Percentiles rank a stretch among this genome's conserved stretches.
Evolutionary conservation across 1,140 invertebrate species (phyloP).

Genomic region (Drosophila funebris): DNA sequence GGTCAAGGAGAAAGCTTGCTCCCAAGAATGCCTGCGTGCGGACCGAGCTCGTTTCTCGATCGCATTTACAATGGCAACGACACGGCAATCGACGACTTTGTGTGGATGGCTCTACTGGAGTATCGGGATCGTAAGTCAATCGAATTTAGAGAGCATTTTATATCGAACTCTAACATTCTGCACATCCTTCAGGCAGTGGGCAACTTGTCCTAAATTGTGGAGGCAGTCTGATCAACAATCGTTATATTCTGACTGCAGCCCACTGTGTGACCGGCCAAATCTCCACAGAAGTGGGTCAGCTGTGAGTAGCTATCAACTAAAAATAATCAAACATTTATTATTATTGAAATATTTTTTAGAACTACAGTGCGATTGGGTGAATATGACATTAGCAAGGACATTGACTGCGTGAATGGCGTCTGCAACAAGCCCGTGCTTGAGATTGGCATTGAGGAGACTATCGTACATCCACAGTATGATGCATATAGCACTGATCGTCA

Average conservation of each 20-base stretch:
- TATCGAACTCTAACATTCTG: neutral
- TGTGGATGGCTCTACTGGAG: slow-evolving; percentile 87
- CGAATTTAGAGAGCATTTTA: neutral
- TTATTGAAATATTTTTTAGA: slow-evolving; percentile 56
- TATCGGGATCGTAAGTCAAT: slow-evolving; percentile 80
- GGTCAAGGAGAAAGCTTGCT: slow-evolving; percentile 39
- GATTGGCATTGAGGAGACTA: slow-evolving; percentile 72
- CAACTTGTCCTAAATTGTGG: slow-evolving; percentile 85
- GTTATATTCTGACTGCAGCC: slow-evolving; percentile 90
- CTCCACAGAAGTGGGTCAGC: slow-evolving; percentile 51
- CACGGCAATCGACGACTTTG: slow-evolving; percentile 85
- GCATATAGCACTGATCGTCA: slow-evolving; percentile 40
- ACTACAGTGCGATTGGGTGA: slow-evolving; percentile 86
- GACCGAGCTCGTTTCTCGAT: slow-evolving; percentile 52
- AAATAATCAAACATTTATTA: neutral
- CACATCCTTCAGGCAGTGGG: slow-evolving; percentile 45
- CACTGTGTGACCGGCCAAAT: slow-evolving; percentile 91
- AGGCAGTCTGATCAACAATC: slow-evolving; percentile 86
- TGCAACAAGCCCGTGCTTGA: slow-evolving; percentile 78
- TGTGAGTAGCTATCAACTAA: slow-evolving; percentile 56
- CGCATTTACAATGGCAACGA: slow-evolving; percentile 80
- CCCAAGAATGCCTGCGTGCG: slow-evolving; percentile 64
- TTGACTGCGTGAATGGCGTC: slow-evolving; percentile 84
- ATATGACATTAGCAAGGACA: slow-evolving; percentile 85
- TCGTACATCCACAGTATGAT: slow-evolving; percentile 82